Conservation (phyloP, 2,888 invertebrate species). For the Ormyrus thymus region DNA sequence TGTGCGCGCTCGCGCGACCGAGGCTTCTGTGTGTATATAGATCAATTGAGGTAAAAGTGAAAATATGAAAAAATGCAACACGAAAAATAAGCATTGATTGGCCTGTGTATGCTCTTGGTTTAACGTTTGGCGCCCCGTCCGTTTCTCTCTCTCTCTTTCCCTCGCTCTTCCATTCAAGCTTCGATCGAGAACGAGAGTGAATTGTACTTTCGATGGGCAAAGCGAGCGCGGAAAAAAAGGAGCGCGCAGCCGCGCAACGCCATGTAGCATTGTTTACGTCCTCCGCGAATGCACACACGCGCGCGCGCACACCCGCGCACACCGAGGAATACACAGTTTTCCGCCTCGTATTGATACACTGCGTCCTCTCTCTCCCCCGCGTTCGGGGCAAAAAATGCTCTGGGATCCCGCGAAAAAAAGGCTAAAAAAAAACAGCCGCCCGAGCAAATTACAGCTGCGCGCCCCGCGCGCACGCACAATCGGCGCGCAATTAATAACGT, state of each 20-base stretch:
- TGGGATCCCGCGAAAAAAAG: slow-evolving; percentile 3
- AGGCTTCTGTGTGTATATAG: slow-evolving; percentile 3
- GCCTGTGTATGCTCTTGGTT: slow-evolving; percentile 35
- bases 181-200: slow-evolving; percentile 69
- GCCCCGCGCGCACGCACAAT: slow-evolving; percentile 19
- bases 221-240: slow-evolving; percentile 35
- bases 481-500: slow-evolving; percentile 54
- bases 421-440: slow-evolving; percentile 15
- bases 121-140: slow-evolving; percentile 24
- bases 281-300: background rate
- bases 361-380: background rate
- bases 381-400: slow-evolving; percentile 25
- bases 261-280: slow-evolving; percentile 57
- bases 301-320: too few species aligned
- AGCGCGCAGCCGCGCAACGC: slow-evolving; percentile 20
- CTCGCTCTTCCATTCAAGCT: slow-evolving; percentile 44
- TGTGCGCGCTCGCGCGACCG: background rate
- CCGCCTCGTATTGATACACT: slow-evolving; percentile 43
- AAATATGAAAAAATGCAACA: slow-evolving; percentile 58
- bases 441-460: slow-evolving; percentile 36
- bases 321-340: too few species aligned
- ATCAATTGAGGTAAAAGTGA: slow-evolving; percentile 56
- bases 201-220: slow-evolving; percentile 62
- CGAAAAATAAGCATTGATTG: slow-evolving; percentile 58
- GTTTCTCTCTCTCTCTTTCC: slow-evolving; percentile 6